A percentile compares a stretch with the other conserved stretches of the same genome.
Evolutionary conservation across 35 echinoderm and acorn worm species (phyloP).

Genomic region (Ophiothrix spiculata): DNA sequence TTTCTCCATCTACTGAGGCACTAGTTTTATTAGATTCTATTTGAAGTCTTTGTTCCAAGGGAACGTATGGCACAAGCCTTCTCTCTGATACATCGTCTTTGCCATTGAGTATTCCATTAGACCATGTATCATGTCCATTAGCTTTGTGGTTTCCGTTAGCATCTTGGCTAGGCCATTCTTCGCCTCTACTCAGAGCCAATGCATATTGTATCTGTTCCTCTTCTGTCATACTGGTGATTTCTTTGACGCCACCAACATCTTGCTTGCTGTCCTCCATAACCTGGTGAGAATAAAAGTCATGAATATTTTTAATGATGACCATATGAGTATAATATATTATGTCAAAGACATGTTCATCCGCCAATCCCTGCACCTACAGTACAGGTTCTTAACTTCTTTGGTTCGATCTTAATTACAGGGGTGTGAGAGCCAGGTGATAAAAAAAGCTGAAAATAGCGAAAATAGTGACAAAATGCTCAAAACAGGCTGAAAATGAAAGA

Average conservation of each 20-base stretch:
- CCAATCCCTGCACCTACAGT: not conserved
- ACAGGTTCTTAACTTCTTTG: not conserved
- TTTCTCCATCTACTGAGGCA: not conserved
- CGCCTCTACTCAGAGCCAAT: constrained; percentile 57
- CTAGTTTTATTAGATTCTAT: not conserved
- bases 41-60: not conserved
- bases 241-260: not conserved
- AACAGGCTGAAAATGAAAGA: no score
- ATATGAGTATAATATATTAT: not conserved
- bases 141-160: not conserved
- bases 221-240: constrained; percentile 66
- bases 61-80: not conserved
- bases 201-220: constrained; percentile 80
- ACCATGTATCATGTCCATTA: not conserved
- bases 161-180: not conserved
- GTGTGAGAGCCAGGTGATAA: no score
- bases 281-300: not conserved
- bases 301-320: not conserved
- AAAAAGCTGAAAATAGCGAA: no score
- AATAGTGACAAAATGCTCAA: no score
- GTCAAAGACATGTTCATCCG: not conserved
- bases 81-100: not conserved
- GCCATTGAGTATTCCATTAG: not conserved
- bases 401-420: no score
- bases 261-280: constrained; percentile 26